These are phyloP conservation scores for Siphlonurus alternatus DNA, from an alignment of 2,888 invertebrate species.

Conservation along the genomic window DNA sequence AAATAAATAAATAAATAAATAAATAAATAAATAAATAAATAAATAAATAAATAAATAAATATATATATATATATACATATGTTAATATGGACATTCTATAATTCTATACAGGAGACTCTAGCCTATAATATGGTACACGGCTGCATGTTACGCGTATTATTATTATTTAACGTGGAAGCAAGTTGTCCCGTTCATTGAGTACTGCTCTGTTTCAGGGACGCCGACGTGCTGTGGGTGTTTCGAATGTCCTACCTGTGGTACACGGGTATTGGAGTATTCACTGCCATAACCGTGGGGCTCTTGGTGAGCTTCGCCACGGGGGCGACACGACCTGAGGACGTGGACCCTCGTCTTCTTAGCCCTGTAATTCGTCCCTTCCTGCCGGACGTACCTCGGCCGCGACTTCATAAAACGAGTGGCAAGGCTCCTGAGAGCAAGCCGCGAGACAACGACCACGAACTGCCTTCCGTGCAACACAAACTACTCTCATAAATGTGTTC, in stretches of 20 bases:
- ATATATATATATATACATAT: too few species aligned
- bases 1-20: too few species aligned
- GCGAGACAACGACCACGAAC: neutral
- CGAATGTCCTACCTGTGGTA: slow-evolving; percentile 63
- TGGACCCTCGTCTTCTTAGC: slow-evolving; percentile 44
- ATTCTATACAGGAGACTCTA: too few species aligned
- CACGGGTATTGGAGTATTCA: slow-evolving; percentile 49
- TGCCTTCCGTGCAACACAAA: neutral
- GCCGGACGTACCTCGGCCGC: neutral
- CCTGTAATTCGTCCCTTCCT: slow-evolving; percentile 42
- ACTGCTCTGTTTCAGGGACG: neutral
- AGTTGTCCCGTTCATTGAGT: too few species aligned
- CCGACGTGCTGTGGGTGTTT: slow-evolving; percentile 28
- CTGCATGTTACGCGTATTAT: too few species aligned
- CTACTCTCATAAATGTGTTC: neutral
- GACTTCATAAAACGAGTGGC: neutral
- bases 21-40: too few species aligned
- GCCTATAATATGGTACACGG: too few species aligned
- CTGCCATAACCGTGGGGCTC: slow-evolving; percentile 45
- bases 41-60: too few species aligned
- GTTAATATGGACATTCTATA: too few species aligned
- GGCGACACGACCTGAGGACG: slow-evolving; percentile 34
- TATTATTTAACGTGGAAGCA: neutral
- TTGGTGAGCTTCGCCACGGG: slow-evolving; percentile 50
- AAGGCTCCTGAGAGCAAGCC: neutral